Percentiles rank a stretch among this genome's conserved stretches.
These are phyloP conservation scores for Lordiphosa fenestrarum DNA, from an alignment of 2,888 invertebrate species.

Conservation along the genomic window DNA sequence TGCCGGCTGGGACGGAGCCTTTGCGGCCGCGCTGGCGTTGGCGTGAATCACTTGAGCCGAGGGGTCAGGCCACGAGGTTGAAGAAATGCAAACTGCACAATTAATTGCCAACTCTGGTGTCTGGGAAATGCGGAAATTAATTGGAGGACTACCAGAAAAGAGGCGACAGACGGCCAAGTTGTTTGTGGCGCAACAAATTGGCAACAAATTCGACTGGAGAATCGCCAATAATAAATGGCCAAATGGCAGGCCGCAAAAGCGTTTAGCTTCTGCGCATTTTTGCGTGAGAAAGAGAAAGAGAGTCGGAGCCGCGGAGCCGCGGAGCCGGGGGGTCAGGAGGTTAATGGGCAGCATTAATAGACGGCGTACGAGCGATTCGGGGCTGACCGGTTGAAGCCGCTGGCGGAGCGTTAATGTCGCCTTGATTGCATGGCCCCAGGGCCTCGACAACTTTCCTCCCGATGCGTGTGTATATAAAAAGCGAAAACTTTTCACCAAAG, in stretches of 20 bases:
- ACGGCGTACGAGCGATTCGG: conserved; percentile 57
- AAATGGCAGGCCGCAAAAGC: conserved; percentile 46
- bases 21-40: conserved; percentile 50
- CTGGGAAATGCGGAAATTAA: conserved; percentile 75
- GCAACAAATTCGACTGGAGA: conserved; percentile 62
- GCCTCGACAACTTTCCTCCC: conserved; percentile 43
- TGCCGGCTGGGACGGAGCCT: conserved; percentile 66
- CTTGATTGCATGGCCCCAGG: conserved; percentile 56
- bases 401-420: conserved; percentile 49
- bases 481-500: conserved; percentile 25
- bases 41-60: conserved; percentile 73
- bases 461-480: conserved; percentile 51
- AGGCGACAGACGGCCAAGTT: conserved; percentile 26
- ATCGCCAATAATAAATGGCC: conserved; percentile 66
- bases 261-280: conserved; percentile 75
- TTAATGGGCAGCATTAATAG: conserved; percentile 77
- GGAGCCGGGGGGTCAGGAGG: conserved; percentile 53
- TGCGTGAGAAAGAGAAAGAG: conserved; percentile 65
- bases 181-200: conserved; percentile 64
- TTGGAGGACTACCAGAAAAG: conserved; percentile 53
- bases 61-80: conserved; percentile 75
- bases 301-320: conserved; percentile 32
- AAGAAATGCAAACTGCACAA: conserved; percentile 70
- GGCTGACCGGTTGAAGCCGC: conserved; percentile 27
- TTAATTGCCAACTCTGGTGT: conserved; percentile 66